A percentile compares a stretch with the other conserved stretches of the same genome.
Evolutionary conservation across 1,140 invertebrate genomes (phyloP).

Genomic region (Oncopeltus fasciatus): DNA sequence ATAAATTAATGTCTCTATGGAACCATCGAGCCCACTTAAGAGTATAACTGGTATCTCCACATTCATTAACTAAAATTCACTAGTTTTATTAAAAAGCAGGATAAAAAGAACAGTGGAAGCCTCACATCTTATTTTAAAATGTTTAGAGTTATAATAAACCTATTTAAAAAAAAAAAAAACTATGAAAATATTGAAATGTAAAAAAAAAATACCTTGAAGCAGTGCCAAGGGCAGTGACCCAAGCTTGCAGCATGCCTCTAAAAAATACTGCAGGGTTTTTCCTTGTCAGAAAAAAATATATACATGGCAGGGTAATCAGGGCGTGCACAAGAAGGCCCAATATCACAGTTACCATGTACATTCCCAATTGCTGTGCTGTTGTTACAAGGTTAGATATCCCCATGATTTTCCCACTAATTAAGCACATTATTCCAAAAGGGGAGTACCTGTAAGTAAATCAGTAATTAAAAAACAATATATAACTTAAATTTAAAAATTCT

Average conservation of each 20-base stretch:
- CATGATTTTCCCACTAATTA: conserved; percentile 52
- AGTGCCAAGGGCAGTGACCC: conserved; percentile 51
- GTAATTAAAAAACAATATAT: too few species aligned
- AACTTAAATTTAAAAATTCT: too few species aligned
- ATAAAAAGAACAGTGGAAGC: too few species aligned
- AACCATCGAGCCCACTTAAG: too few species aligned
- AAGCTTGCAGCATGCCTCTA: conserved; percentile 44
- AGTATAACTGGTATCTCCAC: too few species aligned
- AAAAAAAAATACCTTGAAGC: conserved; percentile 54
- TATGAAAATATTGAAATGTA: too few species aligned
- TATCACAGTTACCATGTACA: conserved; percentile 50
- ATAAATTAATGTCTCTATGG: too few species aligned
- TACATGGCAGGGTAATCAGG: conserved; percentile 42
- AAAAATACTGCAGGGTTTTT: conserved; percentile 49
- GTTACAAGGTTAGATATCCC: conserved; percentile 43
- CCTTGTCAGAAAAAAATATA: conserved; percentile 45
- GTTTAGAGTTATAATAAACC: too few species aligned
- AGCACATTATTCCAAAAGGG: conserved; percentile 52
- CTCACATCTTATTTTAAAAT: too few species aligned
- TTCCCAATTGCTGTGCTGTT: conserved; percentile 44
- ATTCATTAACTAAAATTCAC: too few species aligned
- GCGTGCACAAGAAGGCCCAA: conserved; percentile 48
- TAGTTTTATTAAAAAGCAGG: too few species aligned
- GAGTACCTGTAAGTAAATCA: conserved; percentile 45
- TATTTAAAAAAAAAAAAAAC: too few species aligned